Conservation (phyloP, 2,888 invertebrate genomes). For the Rhorus exstirpatorius region DNA sequence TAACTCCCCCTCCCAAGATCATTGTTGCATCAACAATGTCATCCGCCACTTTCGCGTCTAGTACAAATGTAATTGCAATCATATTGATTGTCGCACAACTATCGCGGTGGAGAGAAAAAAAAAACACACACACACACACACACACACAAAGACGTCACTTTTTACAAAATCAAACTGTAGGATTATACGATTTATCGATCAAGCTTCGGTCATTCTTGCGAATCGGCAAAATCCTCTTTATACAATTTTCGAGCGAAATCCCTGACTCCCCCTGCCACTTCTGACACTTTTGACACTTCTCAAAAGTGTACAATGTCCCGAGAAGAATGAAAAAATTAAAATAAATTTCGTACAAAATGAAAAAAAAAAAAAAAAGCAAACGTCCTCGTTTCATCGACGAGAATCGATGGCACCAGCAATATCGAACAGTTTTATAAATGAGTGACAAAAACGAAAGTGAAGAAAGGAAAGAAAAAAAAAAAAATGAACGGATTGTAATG, state of each 20-base stretch:
- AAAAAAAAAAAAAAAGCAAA: background rate
- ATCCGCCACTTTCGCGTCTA: constrained; percentile 63
- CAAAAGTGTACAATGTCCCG: too few species aligned
- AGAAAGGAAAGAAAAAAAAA: background rate
- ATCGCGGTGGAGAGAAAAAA: constrained; percentile 72
- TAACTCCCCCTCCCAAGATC: constrained; percentile 63
- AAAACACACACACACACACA: constrained; percentile 7
- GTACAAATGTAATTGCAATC: constrained; percentile 78
- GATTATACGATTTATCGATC: constrained; percentile 7
- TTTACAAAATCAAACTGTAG: background rate
- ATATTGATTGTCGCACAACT: constrained; percentile 81
- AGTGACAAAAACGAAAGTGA: too few species aligned
- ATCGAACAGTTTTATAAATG: background rate
- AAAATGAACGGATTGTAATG: background rate
- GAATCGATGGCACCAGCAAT: constrained; percentile 23
- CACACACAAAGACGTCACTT: background rate
- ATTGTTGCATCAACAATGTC: constrained; percentile 83
- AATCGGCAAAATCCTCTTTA: constrained; percentile 2
- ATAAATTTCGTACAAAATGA: background rate
- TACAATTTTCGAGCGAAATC: constrained; percentile 17
- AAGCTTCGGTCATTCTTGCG: constrained; percentile 8
- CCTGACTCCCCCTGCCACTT: background rate
- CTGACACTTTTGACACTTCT: too few species aligned
- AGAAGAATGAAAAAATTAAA: too few species aligned
- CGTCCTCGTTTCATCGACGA: constrained; percentile 15